Evolutionary conservation across 2,113 vertebrate genomes (phyloP).

Genomic region (Upupa epops): DNA sequence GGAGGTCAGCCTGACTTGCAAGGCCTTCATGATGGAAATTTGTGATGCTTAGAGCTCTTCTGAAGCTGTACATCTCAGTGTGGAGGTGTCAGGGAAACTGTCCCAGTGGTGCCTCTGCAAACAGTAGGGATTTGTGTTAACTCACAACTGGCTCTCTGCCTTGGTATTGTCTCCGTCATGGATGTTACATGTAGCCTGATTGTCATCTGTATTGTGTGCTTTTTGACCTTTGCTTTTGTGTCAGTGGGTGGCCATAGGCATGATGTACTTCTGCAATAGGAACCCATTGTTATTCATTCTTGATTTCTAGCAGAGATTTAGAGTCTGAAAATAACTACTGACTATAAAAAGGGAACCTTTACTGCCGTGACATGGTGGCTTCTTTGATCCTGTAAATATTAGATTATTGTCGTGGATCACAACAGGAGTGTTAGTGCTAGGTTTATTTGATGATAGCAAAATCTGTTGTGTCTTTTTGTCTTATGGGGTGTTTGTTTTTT

Average conservation of each 20-base stretch:
- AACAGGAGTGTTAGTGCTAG: not conserved
- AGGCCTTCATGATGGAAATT: not conserved
- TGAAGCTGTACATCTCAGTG: not conserved
- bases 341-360: not conserved
- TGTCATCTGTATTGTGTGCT: not conserved
- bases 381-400: not conserved
- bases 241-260: not conserved
- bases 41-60: not conserved
- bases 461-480: not conserved
- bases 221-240: not conserved
- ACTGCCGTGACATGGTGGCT: not conserved
- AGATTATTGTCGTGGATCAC: not conserved
- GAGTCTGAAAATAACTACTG: not conserved
- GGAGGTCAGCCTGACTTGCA: not conserved
- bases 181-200: not conserved
- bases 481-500: not conserved
- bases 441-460: not conserved
- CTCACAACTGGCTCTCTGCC: not conserved
- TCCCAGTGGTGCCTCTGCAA: not conserved
- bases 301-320: not conserved
- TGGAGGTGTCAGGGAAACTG: not conserved
- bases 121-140: not conserved
- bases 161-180: fast-evolving
- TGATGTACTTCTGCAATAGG: not conserved
- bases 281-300: not conserved